Evolutionary conservation across 2,888 invertebrate genomes (phyloP), one percentile per base, ranked within the genome.

Genomic region (Eretmocerus hayati): DNA sequence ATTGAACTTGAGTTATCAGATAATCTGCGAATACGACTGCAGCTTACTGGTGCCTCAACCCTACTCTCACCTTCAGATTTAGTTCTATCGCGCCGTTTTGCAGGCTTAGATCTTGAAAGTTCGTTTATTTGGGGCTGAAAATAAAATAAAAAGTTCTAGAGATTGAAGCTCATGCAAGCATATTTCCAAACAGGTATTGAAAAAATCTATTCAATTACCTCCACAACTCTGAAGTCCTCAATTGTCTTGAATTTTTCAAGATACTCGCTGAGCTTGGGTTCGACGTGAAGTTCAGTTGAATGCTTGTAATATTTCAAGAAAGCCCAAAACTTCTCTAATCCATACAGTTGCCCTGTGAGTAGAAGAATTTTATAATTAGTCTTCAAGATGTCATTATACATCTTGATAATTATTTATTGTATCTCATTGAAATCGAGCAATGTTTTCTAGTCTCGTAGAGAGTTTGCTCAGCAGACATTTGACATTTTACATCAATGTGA

Each of bases 241-340:
- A 92, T 85, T 56, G 81, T 89, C 64, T 89, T 86, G 73, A 89
- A 93, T 65, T 85, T 84, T 49, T 81, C 77, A 48, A 93, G 74
- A 66, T 83, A 81, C 46, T 83, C 84, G 53, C 81, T 76, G 36
- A 93, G 74, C 63, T 81, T 81, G 1, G 85, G 77, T 55, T 86
- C 84, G 31, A 91, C 87, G 53, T 83, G 81, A 40, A 91, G 74
- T 53, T 84, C 82, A 20, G 74, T 77, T 26, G 85, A 81, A 65
- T 90, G 83, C 71, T 87, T 90, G 74, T 90, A 95, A 77, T 96
- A 97, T 74, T 96, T 96, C 50, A 93, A 77, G 79, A 97, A 99
- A 39, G 96, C 96, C 94, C 97, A 96, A 75, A 99, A 99, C 73
- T 99, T 99, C 75, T 99, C 99, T 59, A 99, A 75, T 21, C 97